A percentile compares a stretch with the other conserved stretches of the same genome.
phyloP scores from a whole-genome alignment of 2,797 vertebrate species.

The Salmo trutta region DNA sequence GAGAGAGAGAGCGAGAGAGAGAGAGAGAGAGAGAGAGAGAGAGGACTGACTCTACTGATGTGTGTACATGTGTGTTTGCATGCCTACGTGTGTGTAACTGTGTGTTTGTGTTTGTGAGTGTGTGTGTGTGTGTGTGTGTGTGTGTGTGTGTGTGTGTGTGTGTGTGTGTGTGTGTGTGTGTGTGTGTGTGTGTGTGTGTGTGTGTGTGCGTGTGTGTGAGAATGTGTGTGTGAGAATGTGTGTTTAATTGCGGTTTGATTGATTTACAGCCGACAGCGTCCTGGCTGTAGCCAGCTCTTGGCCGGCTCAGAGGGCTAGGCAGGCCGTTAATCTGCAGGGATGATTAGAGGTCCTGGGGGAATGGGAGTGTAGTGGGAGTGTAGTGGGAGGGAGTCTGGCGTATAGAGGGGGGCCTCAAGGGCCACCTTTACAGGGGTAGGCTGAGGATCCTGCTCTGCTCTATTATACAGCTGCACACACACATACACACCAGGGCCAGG shows the following conservation, averaged over 20 bases:
- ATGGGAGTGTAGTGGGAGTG: not conserved
- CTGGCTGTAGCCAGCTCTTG: conserved; percentile 41
- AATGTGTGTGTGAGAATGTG: conserved; percentile 16
- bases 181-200: conserved; percentile 27
- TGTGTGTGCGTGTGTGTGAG: not conserved
- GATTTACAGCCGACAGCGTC: conserved; percentile 35
- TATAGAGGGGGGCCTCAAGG: not conserved
- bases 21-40: not conserved
- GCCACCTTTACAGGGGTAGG: not conserved
- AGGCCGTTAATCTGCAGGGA: conserved; percentile 56
- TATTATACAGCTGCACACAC: not conserved
- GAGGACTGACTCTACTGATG: not conserved
- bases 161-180: not conserved
- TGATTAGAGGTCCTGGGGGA: conserved; percentile 19
- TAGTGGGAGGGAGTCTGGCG: not conserved
- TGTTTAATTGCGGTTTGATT: conserved; percentile 53
- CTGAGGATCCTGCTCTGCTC: conserved; percentile 4
- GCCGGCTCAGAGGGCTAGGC: conserved; percentile 37
- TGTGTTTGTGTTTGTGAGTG: conserved; percentile 24
- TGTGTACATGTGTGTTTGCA: not conserved
- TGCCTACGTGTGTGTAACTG: conserved; percentile 11
- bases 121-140: conserved; percentile 15
- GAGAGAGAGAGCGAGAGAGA: not conserved
- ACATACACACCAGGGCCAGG: not conserved
- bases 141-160: conserved; percentile 16